A percentile compares a stretch with the other conserved stretches of the same genome.
These are phyloP conservation scores for Alethe diademata DNA, from an alignment of 2,113 vertebrate genomes.

Conservation along the genomic window DNA sequence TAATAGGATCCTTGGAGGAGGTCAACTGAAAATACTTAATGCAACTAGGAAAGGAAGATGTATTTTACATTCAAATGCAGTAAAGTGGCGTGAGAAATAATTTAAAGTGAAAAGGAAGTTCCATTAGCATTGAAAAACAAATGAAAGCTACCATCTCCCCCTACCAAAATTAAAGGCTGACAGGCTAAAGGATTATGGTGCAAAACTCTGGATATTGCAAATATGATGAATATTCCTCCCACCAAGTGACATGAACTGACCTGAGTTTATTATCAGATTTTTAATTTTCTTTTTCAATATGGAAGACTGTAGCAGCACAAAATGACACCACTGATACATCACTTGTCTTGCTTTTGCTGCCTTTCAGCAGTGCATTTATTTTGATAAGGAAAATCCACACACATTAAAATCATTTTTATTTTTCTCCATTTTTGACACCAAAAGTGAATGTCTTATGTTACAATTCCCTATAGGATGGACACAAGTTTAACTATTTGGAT, in stretches of 20 bases:
- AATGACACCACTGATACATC: conserved; percentile 49
- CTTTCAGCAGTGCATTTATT: conserved; percentile 56
- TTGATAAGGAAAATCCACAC: conserved; percentile 55
- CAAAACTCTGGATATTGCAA: neutral
- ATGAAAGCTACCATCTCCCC: neutral
- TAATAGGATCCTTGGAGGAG: neutral
- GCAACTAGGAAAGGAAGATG: neutral
- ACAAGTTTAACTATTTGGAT: conserved; percentile 44
- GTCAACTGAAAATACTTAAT: neutral
- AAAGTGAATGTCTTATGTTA: conserved; percentile 60
- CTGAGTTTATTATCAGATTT: neutral
- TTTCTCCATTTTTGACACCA: conserved; percentile 59
- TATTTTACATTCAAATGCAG: neutral
- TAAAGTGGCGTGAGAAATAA: neutral
- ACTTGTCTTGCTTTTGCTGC: neutral
- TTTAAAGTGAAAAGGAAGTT: neutral
- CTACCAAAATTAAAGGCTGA: neutral
- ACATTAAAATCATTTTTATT: conserved; percentile 66
- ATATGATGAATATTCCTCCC: neutral
- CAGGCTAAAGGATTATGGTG: neutral
- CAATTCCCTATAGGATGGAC: conserved; percentile 65
- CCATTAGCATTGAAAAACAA: neutral
- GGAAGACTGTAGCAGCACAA: conserved; percentile 27
- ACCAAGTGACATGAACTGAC: neutral
- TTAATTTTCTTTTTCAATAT: neutral